A percentile compares a stretch with the other conserved stretches of the same genome.
Conservation (phyloP, 1,140 invertebrate genomes). For the Penaeus vannamei region DNA sequence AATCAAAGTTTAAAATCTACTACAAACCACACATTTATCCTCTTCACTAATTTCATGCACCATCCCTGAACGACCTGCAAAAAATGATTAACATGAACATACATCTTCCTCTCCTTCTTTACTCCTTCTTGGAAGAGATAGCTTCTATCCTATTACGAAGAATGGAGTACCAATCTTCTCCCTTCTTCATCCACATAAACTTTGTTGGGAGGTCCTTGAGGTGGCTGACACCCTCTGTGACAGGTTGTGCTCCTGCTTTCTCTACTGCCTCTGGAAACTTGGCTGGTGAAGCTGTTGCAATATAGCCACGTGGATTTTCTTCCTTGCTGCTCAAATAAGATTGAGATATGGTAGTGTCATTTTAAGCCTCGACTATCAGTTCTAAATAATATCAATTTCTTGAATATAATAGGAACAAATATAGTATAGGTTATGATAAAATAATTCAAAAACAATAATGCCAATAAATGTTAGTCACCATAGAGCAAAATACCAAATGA, state of each 20-base stretch:
- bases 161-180: slow-evolving; percentile 71
- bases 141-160: slow-evolving; percentile 71
- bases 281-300: slow-evolving; percentile 73
- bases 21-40: background rate
- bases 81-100: no score
- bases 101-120: no score
- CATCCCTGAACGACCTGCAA: no score
- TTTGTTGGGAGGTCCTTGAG: slow-evolving; percentile 68
- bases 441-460: no score
- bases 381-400: no score
- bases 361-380: no score
- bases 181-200: slow-evolving; percentile 70
- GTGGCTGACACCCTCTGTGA: slow-evolving; percentile 56
- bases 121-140: slow-evolving; percentile 60
- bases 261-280: slow-evolving; percentile 73
- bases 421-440: no score
- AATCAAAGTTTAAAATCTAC: background rate
- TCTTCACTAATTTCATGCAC: background rate
- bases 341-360: background rate
- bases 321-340: slow-evolving; percentile 28
- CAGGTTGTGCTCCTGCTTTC: slow-evolving; percentile 69
- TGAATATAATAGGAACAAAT: no score
- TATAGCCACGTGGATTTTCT: slow-evolving; percentile 68
- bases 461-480: no score
- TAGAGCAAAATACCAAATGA: no score